Evolutionary conservation across 2,113 vertebrate species (phyloP).

Genomic region (Himantopus leucocephalus): DNA sequence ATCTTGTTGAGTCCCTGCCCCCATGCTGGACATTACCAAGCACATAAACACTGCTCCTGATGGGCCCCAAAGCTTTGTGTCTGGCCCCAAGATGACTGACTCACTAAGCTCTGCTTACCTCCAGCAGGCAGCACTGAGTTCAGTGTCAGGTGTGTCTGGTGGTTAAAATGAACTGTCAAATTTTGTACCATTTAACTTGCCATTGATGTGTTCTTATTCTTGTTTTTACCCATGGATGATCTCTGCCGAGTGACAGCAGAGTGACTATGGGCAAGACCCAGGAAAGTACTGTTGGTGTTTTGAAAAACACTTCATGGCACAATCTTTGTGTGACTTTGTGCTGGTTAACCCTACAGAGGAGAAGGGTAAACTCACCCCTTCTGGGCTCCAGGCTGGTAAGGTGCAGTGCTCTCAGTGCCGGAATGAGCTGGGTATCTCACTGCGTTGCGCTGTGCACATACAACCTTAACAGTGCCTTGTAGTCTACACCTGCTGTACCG

Average conservation of each 20-base stretch:
- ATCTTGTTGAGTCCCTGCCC: background rate
- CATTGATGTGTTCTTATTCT: background rate
- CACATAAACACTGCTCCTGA: background rate
- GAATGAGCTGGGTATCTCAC: background rate
- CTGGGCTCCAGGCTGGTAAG: background rate
- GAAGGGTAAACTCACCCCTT: background rate
- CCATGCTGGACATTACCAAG: background rate
- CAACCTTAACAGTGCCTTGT: too few relatives aligned
- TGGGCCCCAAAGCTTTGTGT: background rate
- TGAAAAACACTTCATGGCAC: background rate
- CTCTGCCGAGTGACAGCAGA: background rate
- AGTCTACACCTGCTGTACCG: background rate
- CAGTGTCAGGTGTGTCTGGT: background rate
- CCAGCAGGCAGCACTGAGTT: background rate
- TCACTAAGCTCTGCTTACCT: background rate
- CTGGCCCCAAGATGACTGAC: background rate
- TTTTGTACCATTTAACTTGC: background rate
- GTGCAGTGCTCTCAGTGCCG: background rate
- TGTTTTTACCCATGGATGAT: background rate
- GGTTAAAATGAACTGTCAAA: background rate
- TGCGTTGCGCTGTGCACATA: rapidly evolving
- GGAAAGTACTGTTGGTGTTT: background rate
- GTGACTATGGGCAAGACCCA: background rate
- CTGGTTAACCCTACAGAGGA: background rate
- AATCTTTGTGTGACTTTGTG: background rate